Evolutionary conservation across 2,113 vertebrate species (phyloP).

Genomic region (Hemicordylus capensis): DNA sequence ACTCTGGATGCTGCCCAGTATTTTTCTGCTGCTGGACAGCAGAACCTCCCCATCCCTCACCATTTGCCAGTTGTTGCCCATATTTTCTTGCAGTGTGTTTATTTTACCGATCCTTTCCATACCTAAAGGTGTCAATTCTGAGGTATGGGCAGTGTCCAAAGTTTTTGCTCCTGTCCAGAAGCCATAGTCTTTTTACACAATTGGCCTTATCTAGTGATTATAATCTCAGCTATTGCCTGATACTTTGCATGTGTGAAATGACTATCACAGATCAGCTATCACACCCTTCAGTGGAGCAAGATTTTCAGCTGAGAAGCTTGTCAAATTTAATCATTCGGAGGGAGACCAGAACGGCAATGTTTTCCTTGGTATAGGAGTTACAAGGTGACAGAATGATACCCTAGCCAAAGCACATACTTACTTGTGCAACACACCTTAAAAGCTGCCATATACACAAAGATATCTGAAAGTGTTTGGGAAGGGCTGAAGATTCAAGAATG

Average conservation of each 20-base stretch:
- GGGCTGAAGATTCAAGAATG: background rate
- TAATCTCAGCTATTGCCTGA: background rate
- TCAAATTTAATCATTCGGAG: background rate
- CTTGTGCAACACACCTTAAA: background rate
- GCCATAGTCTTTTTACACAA: too few species aligned
- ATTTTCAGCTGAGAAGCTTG: background rate
- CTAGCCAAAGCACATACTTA: background rate
- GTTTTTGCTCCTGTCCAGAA: too few species aligned
- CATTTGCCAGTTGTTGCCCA: too few species aligned
- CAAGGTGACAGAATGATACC: background rate
- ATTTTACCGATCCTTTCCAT: background rate
- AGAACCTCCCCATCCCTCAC: too few species aligned
- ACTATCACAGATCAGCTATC: background rate
- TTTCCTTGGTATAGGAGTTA: background rate
- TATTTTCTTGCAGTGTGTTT: too few species aligned
- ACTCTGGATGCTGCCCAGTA: too few species aligned
- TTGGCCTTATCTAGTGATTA: background rate
- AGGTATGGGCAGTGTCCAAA: background rate
- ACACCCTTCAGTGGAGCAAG: background rate
- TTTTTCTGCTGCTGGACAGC: background rate
- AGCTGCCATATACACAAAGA: background rate
- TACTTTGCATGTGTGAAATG: background rate
- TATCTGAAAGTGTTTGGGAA: background rate
- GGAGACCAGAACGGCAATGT: background rate
- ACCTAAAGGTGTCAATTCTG: too few species aligned